Conservation (phyloP, 2,888 invertebrate genomes). For the Synanthedon tipuliformis region DNA sequence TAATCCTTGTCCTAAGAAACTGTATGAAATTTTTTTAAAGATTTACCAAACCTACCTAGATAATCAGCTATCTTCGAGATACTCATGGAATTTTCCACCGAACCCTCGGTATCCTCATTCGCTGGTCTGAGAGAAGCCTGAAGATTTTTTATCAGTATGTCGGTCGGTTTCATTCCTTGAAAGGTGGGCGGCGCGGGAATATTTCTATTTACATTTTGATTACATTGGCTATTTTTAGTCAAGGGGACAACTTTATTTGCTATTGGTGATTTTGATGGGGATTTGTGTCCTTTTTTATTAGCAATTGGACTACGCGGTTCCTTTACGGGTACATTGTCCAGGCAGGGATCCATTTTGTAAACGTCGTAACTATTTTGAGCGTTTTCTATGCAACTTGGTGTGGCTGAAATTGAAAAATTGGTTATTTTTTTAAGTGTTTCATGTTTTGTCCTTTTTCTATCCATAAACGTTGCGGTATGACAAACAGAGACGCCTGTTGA, state of each 20-base stretch:
- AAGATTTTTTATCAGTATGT: slow-evolving; percentile 34
- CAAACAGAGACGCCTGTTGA: too few relatives aligned
- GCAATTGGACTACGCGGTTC: slow-evolving; percentile 28
- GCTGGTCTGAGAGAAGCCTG: slow-evolving; percentile 27
- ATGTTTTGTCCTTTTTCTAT: too few relatives aligned
- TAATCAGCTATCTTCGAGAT: slow-evolving; percentile 55
- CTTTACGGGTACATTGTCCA: slow-evolving; percentile 50
- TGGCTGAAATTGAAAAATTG: not conserved
- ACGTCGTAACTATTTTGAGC: slow-evolving; percentile 1
- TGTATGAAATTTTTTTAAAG: not conserved
- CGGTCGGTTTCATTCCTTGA: slow-evolving; percentile 19
- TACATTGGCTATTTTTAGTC: not conserved
- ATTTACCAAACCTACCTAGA: slow-evolving; percentile 33
- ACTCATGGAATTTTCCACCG: slow-evolving; percentile 47
- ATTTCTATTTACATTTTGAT: not conserved
- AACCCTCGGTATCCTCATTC: slow-evolving; percentile 38
- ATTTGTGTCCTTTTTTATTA: slow-evolving; percentile 12
- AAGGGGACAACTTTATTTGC: slow-evolving; percentile 3
- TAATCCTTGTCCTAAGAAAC: not conserved
- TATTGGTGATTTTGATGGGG: slow-evolving; percentile 3
- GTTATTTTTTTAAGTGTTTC: too few relatives aligned
- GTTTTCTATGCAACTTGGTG: not conserved
- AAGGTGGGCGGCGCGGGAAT: too few relatives aligned
- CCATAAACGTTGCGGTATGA: too few relatives aligned
- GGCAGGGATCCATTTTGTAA: slow-evolving; percentile 34